Evolutionary conservation across 2,113 vertebrate genomes (phyloP).

Genomic region (Cyrtonyx montezumae): DNA sequence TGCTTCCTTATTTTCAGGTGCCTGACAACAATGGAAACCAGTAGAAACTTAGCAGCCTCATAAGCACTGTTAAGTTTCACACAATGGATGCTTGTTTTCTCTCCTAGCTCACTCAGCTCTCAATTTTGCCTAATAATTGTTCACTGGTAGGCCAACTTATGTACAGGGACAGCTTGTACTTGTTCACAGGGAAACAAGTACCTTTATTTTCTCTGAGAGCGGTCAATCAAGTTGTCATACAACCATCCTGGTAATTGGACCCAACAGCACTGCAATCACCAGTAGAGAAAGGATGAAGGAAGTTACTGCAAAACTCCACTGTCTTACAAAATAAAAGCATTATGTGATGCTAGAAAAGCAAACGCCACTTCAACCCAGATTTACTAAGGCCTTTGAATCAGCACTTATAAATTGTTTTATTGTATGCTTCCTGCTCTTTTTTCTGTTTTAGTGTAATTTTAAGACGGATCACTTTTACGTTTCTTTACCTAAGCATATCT

Average conservation of each 20-base stretch:
- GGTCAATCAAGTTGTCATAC: slow-evolving; percentile 24
- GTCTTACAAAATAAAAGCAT: slow-evolving; percentile 26
- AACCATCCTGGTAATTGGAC: slow-evolving; percentile 22
- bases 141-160: slow-evolving; percentile 16
- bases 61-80: background rate
- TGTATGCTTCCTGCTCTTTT: slow-evolving; percentile 63
- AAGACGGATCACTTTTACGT: slow-evolving; percentile 11
- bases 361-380: background rate
- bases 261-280: background rate
- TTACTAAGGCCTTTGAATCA: background rate
- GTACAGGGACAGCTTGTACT: slow-evolving; percentile 13
- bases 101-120: slow-evolving; percentile 26
- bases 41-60: background rate
- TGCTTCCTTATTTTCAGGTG: background rate
- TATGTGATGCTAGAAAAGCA: background rate
- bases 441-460: slow-evolving; percentile 77
- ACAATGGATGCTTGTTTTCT: slow-evolving; percentile 52
- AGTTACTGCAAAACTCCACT: background rate
- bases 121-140: slow-evolving; percentile 39
- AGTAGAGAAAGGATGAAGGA: background rate
- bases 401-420: background rate
- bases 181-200: slow-evolving; percentile 31
- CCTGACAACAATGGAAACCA: background rate
- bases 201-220: slow-evolving; percentile 64
- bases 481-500: slow-evolving; percentile 33